Conservation (phyloP, 2,888 invertebrate genomes). For the Conomelus anceps region DNA sequence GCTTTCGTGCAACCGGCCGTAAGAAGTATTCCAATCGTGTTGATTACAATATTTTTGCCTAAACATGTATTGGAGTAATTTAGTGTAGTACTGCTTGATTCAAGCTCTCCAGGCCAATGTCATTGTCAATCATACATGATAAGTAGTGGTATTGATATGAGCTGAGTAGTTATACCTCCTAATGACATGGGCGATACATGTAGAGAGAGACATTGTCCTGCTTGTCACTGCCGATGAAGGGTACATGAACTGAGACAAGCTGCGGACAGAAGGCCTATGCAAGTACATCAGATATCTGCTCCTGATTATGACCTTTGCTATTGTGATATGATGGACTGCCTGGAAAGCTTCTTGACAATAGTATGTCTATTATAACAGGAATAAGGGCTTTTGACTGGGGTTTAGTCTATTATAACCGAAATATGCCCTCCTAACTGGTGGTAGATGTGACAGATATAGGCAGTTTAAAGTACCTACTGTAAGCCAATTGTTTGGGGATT, state of each 20-base stretch:
- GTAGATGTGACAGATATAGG: no score
- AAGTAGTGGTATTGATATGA: neutral
- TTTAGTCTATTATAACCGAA: neutral
- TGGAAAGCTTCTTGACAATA: neutral
- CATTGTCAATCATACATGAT: neutral
- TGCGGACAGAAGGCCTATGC: no score
- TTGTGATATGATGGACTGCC: neutral
- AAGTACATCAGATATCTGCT: neutral
- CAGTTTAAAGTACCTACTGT: no score
- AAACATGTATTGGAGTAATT: neutral
- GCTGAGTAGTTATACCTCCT: neutral
- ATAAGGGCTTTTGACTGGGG: neutral
- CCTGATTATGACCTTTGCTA: neutral
- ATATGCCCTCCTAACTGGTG: no score
- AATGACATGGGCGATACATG: neutral
- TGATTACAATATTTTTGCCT: no score
- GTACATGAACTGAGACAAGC: neutral
- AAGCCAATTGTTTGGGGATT: no score
- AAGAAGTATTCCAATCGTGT: no score
- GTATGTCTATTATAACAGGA: neutral
- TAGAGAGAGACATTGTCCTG: neutral
- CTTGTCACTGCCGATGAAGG: neutral
- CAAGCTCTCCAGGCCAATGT: neutral
- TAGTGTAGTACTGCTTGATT: neutral
- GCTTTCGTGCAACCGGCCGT: no score